Conservation (phyloP, 2,113 vertebrate species). For the Thymallus thymallus region DNA sequence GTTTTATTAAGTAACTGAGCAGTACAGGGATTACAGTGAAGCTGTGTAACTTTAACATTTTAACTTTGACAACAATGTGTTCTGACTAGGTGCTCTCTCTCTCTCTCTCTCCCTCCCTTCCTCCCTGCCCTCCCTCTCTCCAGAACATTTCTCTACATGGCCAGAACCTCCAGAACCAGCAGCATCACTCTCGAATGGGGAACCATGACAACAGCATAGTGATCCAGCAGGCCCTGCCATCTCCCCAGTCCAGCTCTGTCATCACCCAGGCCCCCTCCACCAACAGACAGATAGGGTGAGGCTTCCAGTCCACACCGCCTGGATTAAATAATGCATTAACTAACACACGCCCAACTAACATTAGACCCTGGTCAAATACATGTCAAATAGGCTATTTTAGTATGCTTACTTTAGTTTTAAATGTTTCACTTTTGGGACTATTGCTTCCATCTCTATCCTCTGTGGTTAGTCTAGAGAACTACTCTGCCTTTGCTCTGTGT, state of each 20-base stretch:
- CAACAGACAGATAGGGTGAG: conserved; percentile 98
- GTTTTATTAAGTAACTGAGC: too few species aligned
- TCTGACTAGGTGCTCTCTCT: too few species aligned
- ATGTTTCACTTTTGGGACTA: too few species aligned
- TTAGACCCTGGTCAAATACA: background rate
- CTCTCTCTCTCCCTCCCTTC: too few species aligned
- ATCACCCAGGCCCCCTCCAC: conserved; percentile 99
- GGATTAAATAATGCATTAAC: background rate
- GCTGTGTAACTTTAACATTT: too few species aligned
- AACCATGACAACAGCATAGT: conserved; percentile 94
- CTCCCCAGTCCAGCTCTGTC: conserved; percentile 96
- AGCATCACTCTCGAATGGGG: conserved; percentile 85
- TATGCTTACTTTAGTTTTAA: too few species aligned
- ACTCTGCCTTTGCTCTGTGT: too few species aligned
- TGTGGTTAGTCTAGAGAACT: too few species aligned
- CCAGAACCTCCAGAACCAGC: conserved; percentile 90
- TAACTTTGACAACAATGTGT: too few species aligned
- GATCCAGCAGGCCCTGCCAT: conserved; percentile 96
- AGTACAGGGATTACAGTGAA: too few species aligned
- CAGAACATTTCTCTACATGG: conserved; percentile 93
- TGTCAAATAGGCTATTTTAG: too few species aligned
- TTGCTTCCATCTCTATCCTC: too few species aligned
- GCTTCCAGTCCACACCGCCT: background rate
- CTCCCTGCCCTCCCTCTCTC: conserved; percentile 35
- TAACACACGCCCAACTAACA: background rate